Base-by-base conservation (phyloP, 2,888 invertebrate genomes). In the Cataglyphis cursor region DNA sequence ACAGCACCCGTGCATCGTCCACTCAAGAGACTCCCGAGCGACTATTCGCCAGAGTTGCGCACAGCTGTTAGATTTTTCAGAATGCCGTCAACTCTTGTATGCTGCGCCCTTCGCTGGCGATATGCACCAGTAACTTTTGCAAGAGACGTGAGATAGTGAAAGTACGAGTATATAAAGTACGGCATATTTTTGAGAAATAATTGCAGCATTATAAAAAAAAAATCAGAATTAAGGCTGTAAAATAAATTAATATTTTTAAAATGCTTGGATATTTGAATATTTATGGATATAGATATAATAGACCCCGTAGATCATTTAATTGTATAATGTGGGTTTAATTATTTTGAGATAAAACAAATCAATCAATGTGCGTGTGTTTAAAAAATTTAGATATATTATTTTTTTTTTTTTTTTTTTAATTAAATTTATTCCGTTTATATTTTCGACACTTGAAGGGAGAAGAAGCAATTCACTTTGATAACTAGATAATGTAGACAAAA, bases 1-100 rank as follows among this genome's bases (percentile, higher is more conserved):
- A 61, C 59, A 31, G 57, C 24, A n/a, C 59, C 41, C 59, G 59
- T 44, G 31, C 59, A 59, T 44, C 70, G 78, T 78, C 76, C 76
- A 59, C 76, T 78, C 76, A 54, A 70, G 59, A 59, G 41, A 70
- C 59, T 59, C 70, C 21, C 70, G 21, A n/a, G 41, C 24, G 35
- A 59, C 44, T 35, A 28, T 24, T 68, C 57, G 44, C 57, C 35
- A 59, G 24, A 54, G 28, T 76, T 38, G n/a, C 54, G n/a, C 54
- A 18, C 31, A 70, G 44, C 24, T 61, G 78, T 54, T 41, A 24
- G 35, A 78, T 70, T 78, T 70, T 70, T 72, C 24, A 61, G 35
- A 70, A 38, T 70, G 6, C 44, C 48, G 18, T 70, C 35, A 35
- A 59, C 31, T 80, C 54, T 66, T 5, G 59, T 61, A 24, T 10